These are phyloP conservation scores for Drosophila helvetica DNA, from an alignment of 2,888 invertebrate species.

Conservation along the genomic window DNA sequence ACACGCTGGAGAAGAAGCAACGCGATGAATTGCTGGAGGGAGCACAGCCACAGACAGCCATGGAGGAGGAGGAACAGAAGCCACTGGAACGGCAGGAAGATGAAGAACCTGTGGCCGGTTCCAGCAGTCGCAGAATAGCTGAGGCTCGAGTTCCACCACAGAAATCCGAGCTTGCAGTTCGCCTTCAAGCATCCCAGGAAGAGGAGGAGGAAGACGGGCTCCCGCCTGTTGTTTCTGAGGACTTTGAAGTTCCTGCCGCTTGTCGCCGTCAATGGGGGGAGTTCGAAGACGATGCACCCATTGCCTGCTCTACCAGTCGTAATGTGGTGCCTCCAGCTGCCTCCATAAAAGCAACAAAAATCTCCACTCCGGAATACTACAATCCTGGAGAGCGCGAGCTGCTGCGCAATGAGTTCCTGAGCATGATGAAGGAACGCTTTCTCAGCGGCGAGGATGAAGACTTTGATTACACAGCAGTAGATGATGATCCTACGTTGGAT, in stretches of 20 bases:
- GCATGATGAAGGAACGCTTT: conserved; percentile 93
- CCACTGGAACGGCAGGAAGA: background rate
- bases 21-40: conserved; percentile 85
- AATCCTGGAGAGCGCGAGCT: conserved; percentile 86
- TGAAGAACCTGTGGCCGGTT: background rate
- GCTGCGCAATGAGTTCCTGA: conserved; percentile 91
- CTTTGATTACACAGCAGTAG: conserved; percentile 93
- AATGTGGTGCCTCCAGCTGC: background rate
- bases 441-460: conserved; percentile 91
- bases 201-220: conserved; percentile 2
- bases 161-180: background rate
- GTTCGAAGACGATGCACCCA: conserved; percentile 84
- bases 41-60: background rate
- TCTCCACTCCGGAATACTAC: conserved; percentile 55
- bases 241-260: conserved; percentile 80
- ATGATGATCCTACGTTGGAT: conserved; percentile 92
- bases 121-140: background rate
- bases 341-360: conserved; percentile 7
- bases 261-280: conserved; percentile 85
- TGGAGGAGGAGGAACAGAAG: background rate
- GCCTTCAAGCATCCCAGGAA: conserved; percentile 10
- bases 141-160: background rate
- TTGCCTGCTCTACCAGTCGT: conserved; percentile 73
- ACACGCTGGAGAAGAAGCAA: conserved; percentile 90
- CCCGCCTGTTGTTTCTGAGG: background rate